Evolutionary conservation across 2,797 vertebrate genomes (phyloP).

Genomic region (Corythornis leucogaster): DNA sequence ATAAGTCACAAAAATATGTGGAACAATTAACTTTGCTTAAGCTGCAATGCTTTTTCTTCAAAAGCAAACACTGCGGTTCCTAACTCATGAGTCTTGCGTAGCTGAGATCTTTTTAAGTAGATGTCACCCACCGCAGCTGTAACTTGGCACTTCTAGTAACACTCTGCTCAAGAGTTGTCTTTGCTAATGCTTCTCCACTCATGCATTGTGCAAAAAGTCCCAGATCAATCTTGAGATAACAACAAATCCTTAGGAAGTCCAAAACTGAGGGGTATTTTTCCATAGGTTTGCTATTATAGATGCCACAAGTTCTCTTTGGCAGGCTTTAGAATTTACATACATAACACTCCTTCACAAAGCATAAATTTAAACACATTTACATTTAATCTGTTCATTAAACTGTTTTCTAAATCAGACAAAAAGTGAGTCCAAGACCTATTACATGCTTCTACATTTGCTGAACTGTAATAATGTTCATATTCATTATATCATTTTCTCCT

Average conservation of each 20-base stretch:
- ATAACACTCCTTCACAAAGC: neutral
- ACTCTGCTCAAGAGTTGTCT: neutral
- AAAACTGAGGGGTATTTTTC: neutral
- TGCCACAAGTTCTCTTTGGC: neutral
- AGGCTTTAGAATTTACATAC: neutral
- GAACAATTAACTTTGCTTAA: neutral
- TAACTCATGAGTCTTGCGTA: neutral
- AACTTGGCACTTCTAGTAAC: conserved; percentile 12
- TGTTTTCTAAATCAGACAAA: neutral
- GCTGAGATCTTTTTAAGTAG: neutral
- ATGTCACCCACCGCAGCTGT: neutral
- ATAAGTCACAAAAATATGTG: neutral
- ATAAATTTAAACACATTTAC: conserved; percentile 1
- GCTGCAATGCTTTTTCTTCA: neutral
- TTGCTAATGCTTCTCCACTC: neutral
- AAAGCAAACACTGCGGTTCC: neutral
- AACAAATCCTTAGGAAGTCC: neutral
- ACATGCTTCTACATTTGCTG: neutral
- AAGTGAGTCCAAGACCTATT: neutral
- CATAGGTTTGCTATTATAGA: neutral
- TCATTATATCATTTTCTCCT: neutral
- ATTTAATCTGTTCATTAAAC: neutral
- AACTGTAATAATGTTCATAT: neutral
- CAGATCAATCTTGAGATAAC: neutral
- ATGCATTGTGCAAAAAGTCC: neutral